Percentiles rank a stretch among this genome's conserved stretches.
Conservation (phyloP, 2,888 invertebrate genomes). For the Melieria omissa region DNA sequence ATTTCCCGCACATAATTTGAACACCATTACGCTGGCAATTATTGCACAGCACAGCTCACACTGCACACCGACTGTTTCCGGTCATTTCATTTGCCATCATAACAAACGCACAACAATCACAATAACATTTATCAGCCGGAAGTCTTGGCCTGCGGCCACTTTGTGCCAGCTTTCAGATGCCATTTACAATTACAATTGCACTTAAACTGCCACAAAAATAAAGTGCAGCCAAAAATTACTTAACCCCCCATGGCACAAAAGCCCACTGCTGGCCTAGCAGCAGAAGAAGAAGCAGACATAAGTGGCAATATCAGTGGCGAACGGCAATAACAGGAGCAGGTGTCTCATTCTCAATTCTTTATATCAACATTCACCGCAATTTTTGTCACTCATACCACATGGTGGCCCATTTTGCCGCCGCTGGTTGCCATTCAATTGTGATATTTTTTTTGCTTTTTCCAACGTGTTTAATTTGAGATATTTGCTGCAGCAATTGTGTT, state of each 20-base stretch:
- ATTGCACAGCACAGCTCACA: too few relatives aligned
- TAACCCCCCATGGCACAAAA: not conserved
- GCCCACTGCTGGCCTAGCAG: not conserved
- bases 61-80: too few relatives aligned
- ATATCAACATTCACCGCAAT: not conserved
- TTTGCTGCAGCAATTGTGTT: too few relatives aligned
- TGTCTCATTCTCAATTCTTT: not conserved
- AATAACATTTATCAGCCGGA: too few relatives aligned
- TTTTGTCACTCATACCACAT: constrained; percentile 16
- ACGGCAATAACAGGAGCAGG: not conserved
- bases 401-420: not conserved
- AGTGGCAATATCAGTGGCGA: not conserved
- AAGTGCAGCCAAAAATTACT: not conserved
- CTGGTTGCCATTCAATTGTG: too few relatives aligned
- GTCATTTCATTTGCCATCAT: too few relatives aligned
- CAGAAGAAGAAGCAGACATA: not conserved
- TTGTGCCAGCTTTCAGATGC: not conserved
- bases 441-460: too few relatives aligned
- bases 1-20: too few relatives aligned
- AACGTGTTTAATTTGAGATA: too few relatives aligned
- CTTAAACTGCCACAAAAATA: constrained; percentile 2
- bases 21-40: too few relatives aligned
- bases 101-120: too few relatives aligned
- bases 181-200: constrained; percentile 15
- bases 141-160: too few relatives aligned